Conservation (phyloP, 2,888 invertebrate genomes). For the Zaprionus obscuricornis region DNA sequence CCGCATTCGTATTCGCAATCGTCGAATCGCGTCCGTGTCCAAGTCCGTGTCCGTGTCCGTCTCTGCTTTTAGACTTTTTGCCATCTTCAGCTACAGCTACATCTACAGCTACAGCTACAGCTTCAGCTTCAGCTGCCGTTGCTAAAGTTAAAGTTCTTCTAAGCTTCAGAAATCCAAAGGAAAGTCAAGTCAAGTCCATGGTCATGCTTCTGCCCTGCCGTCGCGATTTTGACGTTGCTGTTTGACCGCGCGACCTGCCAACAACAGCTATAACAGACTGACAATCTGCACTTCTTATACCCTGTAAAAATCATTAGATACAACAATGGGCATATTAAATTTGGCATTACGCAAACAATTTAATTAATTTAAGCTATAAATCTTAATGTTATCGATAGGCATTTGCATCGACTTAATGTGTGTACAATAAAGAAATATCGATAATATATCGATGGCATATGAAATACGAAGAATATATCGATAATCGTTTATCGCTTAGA, state of each 20-base stretch:
- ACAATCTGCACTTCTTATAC: slow-evolving; percentile 41
- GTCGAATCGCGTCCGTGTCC: slow-evolving; percentile 6
- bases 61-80: slow-evolving; percentile 32
- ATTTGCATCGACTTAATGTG: too few relatives aligned
- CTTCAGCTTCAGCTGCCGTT: slow-evolving; percentile 51
- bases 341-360: too few relatives aligned
- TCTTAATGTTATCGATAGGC: too few relatives aligned
- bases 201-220: slow-evolving; percentile 38
- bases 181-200: slow-evolving; percentile 69
- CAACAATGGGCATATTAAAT: too few relatives aligned
- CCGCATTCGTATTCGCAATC: too few relatives aligned
- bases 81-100: slow-evolving; percentile 31
- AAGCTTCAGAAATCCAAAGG: slow-evolving; percentile 70
- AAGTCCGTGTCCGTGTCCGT: slow-evolving; percentile 7
- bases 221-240: slow-evolving; percentile 64
- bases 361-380: too few relatives aligned
- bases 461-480: too few relatives aligned
- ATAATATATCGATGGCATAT: too few relatives aligned
- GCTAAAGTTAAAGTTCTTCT: slow-evolving; percentile 67
- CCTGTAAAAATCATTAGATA: too few relatives aligned
- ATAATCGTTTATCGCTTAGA: too few relatives aligned
- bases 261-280: slow-evolving; percentile 32
- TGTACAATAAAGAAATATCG: too few relatives aligned
- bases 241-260: slow-evolving; percentile 61
- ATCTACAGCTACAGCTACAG: slow-evolving; percentile 7